Evolutionary conservation across 2,888 invertebrate species (phyloP).

Genomic region (Hesperia comma): DNA sequence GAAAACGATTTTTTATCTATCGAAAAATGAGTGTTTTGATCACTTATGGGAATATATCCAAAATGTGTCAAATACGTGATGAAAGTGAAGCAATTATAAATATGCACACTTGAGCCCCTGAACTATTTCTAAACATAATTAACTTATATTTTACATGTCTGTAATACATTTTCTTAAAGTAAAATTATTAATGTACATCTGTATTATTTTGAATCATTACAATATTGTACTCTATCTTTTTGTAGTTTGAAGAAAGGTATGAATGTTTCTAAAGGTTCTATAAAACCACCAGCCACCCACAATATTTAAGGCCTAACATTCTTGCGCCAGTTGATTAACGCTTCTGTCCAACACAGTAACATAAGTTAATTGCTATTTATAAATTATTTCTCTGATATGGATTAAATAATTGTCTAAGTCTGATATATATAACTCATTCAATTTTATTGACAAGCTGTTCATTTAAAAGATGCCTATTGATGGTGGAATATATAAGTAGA

Average conservation of each 20-base stretch:
- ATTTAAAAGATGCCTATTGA: conserved; percentile 3
- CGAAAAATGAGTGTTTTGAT: no score
- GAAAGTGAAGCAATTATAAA: background rate
- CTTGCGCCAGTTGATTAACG: conserved; percentile 16
- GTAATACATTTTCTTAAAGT: no score
- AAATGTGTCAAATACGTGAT: no score
- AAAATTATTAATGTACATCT: no score
- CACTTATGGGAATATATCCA: no score
- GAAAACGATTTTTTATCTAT: no score
- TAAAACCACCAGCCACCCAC: background rate
- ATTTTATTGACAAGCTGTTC: conserved; percentile 17
- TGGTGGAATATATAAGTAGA: conserved; percentile 12
- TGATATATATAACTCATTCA: conserved; percentile 22
- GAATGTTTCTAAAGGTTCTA: no score
- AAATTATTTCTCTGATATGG: conserved; percentile 10
- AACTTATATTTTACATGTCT: no score
- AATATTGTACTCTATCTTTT: no score
- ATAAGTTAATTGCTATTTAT: conserved; percentile 19
- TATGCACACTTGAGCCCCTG: background rate
- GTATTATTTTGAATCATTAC: no score
- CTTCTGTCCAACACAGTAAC: conserved; percentile 31
- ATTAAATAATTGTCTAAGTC: conserved; percentile 22
- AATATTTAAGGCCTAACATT: conserved; percentile 26
- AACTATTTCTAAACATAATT: background rate
- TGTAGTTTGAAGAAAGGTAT: no score